Base-by-base conservation (phyloP, 2,888 invertebrate species). In the Cephus pygmeus region DNA sequence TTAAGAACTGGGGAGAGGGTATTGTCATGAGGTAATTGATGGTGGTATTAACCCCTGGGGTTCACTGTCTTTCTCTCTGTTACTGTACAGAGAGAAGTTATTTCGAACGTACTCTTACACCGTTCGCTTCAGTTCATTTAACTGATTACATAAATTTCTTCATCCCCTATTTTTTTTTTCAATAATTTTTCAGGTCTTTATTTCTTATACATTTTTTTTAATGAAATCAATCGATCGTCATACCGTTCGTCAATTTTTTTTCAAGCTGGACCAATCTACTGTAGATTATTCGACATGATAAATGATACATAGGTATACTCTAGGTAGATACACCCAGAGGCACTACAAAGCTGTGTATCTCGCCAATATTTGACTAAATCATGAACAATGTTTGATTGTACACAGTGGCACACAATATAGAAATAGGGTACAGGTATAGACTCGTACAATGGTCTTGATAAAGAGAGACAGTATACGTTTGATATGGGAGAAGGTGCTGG, bases 281-380 rank as follows among this genome's bases (percentile, higher is more conserved):
- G 84, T 85, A 87, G 88, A 90, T 90, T 90, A 90, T 89, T 89
- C 87, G 87, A 85, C 85, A 88, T 88, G 88, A 90, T 88, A 89
- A 87, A 88, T 40, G 40, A 40, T 86, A 85, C 85, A 81, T 85
- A 73, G 71, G 40, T 34, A 69, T 31, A 69, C 69, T 73, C 33
- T 71, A 76, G 76, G 69, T 73, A 83, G 82, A 83, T 83, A 83
- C 81, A 84, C 84, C 82, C 86, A 85, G 88, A 88, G 88, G 84
- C 83, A 89, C 88, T 89, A 88, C 91, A 91, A 90, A 90, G 88
- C 88, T 89, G 91, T 91, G 90, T 90, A 90, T 91, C 88, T 88
- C 88, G 90, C 91, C 90, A 91, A 91, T 91, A 91, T 91, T 91
- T 91, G 91, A 90, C 90, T 88, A 91, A 91, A 91, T 91, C 90